Evolutionary conservation across 2,888 invertebrate species (phyloP), one percentile per base, ranked within the genome.

Genomic region (Ennomos quercinarius): DNA sequence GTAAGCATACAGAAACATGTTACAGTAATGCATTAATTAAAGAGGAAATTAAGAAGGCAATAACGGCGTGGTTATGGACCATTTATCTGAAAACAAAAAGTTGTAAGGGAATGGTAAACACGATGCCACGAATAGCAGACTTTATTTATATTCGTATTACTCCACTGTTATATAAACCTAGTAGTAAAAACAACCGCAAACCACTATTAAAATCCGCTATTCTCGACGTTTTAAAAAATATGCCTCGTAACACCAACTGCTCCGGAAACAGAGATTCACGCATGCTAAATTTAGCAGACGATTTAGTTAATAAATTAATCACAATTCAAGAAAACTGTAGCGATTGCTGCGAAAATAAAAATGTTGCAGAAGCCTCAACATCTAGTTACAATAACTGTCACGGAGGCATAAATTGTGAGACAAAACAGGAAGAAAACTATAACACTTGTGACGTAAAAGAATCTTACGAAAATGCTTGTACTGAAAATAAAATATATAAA

Each of bases 291-390:
- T 57, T 64, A 43, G 49, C 61, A 9, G 57, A 66, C n/a, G 60
- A 66, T n/a, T 58, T 68, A 34, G 42, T 58, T n/a, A 49, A 54
- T 37, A 62, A 43, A 44, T 27, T 68, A 42, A 44, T 61, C 5
- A 40, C 8, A 3, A 58, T 63, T 13, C 57, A 55, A 57, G 35
- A 36, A 10, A 55, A 61, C 38, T 38, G 39, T 17, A 44, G 36
- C n/a, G 37, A 41, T 40, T 1, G 0, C 12, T 42, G 34, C 9
- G 50, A 38, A 9, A 44, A 40, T 9, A 17, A 34, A 13, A 56
- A 47, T n/a, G 35, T 11, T 17, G 39, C 57, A 36, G 42, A 9
- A 34, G 27, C 50, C 11, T 36, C 13, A 10, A 56, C 47, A 17
- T 4, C 4, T 17, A 17, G 17, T 17, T 17, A 17, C 17, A 17